These are phyloP conservation scores for Pachycephala philippinensis DNA, from an alignment of 2,113 vertebrate species.

Conservation along the genomic window DNA sequence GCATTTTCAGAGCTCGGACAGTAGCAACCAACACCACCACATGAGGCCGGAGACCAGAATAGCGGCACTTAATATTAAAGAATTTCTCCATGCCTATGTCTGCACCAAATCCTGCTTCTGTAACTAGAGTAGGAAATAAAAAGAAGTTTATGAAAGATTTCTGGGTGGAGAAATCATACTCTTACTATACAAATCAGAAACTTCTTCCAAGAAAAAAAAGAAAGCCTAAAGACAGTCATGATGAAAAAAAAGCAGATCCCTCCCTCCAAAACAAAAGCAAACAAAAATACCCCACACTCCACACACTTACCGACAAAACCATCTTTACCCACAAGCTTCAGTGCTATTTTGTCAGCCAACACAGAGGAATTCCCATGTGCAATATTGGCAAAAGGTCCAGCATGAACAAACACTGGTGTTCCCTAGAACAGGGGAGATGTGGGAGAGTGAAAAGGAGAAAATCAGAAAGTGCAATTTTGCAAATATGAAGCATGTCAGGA, in stretches of 20 bases:
- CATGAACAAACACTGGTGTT: slow-evolving; percentile 95
- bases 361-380: slow-evolving; percentile 99
- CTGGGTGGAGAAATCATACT: not conserved
- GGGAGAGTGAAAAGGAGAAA: not conserved
- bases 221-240: not conserved
- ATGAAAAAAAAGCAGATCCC: not conserved
- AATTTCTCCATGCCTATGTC: slow-evolving; percentile 99
- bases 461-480: not conserved
- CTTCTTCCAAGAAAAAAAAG: not conserved
- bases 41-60: slow-evolving; percentile 88
- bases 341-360: slow-evolving; percentile 92
- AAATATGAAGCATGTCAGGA: not conserved
- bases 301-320: slow-evolving; percentile 89
- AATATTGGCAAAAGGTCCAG: slow-evolving; percentile 97
- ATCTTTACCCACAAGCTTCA: slow-evolving; percentile 92
- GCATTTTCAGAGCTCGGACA: slow-evolving; percentile 95
- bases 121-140: slow-evolving; percentile 76
- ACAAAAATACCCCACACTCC: not conserved
- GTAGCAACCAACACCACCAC: slow-evolving; percentile 96
- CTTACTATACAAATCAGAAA: not conserved
- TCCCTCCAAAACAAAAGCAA: not conserved
- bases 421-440: slow-evolving; percentile 71
- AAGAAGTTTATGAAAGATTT: not conserved
- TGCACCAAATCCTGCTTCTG: slow-evolving; percentile 96
- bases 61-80: slow-evolving; percentile 96